Percentiles rank a stretch among this genome's conserved stretches.
These are phyloP conservation scores for Indicator indicator DNA, from an alignment of 2,113 vertebrate species.

Conservation along the genomic window DNA sequence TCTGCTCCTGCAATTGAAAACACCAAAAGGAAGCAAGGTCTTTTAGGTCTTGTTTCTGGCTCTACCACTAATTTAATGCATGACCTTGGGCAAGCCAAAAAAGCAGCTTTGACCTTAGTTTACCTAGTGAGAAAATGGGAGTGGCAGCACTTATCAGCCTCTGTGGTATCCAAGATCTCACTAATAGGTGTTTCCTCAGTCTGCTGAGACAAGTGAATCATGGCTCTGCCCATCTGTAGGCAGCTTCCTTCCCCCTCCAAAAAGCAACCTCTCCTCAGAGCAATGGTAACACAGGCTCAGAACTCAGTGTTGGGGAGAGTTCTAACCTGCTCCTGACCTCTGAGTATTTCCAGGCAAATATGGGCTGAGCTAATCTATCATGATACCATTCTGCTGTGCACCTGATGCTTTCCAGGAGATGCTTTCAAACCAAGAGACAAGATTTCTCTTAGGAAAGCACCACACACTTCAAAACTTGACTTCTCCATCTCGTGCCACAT, in stretches of 20 bases:
- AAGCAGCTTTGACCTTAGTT: slow-evolving; percentile 53
- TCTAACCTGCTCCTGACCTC: not conserved
- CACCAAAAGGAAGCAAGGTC: not conserved
- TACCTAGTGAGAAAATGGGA: slow-evolving; percentile 47
- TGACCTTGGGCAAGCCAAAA: slow-evolving; percentile 45
- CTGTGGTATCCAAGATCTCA: not conserved
- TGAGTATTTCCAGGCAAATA: not conserved
- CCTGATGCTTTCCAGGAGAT: slow-evolving; percentile 7
- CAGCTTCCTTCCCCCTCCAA: not conserved
- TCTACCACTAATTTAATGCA: slow-evolving; percentile 23
- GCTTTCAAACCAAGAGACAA: not conserved
- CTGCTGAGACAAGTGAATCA: slow-evolving; percentile 20
- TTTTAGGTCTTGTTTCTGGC: slow-evolving; percentile 51
- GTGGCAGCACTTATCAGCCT: not conserved
- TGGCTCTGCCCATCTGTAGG: not conserved
- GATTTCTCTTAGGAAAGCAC: not conserved
- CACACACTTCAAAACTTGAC: not conserved
- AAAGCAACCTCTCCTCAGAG: not conserved
- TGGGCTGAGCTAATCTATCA: not conserved
- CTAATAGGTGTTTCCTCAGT: not conserved
- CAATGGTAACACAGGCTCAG: not conserved
- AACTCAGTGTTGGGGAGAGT: not conserved
- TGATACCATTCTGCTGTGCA: not conserved
- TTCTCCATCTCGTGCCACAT: not conserved
- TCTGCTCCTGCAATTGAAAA: slow-evolving; percentile 44